Base-by-base conservation (phyloP, 2,888 invertebrate species). In the Dinocampus coccinellae region DNA sequence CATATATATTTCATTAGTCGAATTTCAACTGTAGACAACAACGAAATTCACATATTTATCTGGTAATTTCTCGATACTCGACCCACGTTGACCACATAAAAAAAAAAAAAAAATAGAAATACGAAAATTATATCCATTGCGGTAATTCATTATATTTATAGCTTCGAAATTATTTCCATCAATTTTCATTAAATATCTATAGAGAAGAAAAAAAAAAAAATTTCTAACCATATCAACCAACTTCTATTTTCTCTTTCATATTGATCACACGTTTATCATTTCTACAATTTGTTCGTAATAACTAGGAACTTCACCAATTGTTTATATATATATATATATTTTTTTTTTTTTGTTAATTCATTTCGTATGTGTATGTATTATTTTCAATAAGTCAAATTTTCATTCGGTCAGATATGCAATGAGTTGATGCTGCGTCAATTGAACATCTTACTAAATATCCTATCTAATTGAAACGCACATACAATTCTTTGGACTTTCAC, bases 401-500 rank as follows among this genome's bases (percentile, higher is more conserved):
- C 29, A 33, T 33, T 10, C 10, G 20, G 33, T 52, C 33, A 52
- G 64, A 52, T 33, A 64, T 33, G 61, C 39, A 61, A 39, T 24
- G 13, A 26, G n/a, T 42, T 63, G 11, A 16, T 61, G 36, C 22
- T 36, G 13, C 22, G 36, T 20, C 33, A 29, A 61, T 61, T 61
- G 34, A 61, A 63, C 26, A 16, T 62, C n/a, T 24, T 26, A 13
- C 39, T 16, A 62, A 42, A 47, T 62, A 62, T 47, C 47, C 33
- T 58, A 73, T 70, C 42, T 70, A 61, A 64, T 33, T 26, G 60
- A 70, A 65, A 62, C 39, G 55, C 58, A 33, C 42, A 61, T 65
- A 34, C 26, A 57, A 60, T 53, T 70, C 74, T 74, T 69, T 67
- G 69, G 69, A 67, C 61, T 73, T 52, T 73, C 66, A 76, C 74